A percentile compares a stretch with the other conserved stretches of the same genome.
Conservation (phyloP, 1,140 invertebrate species). For the Copidosoma floridanum region DNA sequence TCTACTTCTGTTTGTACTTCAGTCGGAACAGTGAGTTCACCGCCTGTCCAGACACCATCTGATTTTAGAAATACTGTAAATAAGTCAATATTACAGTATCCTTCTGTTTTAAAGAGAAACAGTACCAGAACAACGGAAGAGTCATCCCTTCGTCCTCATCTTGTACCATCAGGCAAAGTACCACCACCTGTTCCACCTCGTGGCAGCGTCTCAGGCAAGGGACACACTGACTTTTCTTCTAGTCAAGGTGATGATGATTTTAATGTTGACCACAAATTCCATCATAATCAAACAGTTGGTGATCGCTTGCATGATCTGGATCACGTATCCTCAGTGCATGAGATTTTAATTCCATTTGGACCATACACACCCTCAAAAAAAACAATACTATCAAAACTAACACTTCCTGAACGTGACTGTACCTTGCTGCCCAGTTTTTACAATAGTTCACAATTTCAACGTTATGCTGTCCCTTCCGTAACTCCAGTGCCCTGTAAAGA, state of each 20-base stretch:
- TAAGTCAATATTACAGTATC: slow-evolving; percentile 59
- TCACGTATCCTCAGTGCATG: slow-evolving; percentile 34
- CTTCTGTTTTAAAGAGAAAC: slow-evolving; percentile 72
- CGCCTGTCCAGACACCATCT: slow-evolving; percentile 57
- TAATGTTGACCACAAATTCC: slow-evolving; percentile 25
- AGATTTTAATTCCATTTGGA: background rate
- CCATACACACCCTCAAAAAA: no score
- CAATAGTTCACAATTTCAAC: slow-evolving; percentile 27
- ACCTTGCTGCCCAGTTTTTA: background rate
- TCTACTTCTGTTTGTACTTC: slow-evolving; percentile 42
- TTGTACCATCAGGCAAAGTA: slow-evolving; percentile 59
- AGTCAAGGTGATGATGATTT: slow-evolving; percentile 50
- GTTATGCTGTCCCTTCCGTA: slow-evolving; percentile 14
- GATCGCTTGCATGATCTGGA: slow-evolving; percentile 37
- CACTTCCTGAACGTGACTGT: background rate
- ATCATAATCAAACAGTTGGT: background rate
- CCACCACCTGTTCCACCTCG: slow-evolving; percentile 79
- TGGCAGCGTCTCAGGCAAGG: slow-evolving; percentile 57
- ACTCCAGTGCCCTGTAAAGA: background rate
- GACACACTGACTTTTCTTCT: slow-evolving; percentile 35
- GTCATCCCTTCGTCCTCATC: slow-evolving; percentile 47
- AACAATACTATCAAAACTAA: no score
- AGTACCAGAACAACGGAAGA: slow-evolving; percentile 24
- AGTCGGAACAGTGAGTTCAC: slow-evolving; percentile 59
- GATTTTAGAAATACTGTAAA: no score